A percentile compares a stretch with the other conserved stretches of the same genome.
Conservation (phyloP, 2,113 vertebrate species). For the Centrocercus urophasianus region DNA sequence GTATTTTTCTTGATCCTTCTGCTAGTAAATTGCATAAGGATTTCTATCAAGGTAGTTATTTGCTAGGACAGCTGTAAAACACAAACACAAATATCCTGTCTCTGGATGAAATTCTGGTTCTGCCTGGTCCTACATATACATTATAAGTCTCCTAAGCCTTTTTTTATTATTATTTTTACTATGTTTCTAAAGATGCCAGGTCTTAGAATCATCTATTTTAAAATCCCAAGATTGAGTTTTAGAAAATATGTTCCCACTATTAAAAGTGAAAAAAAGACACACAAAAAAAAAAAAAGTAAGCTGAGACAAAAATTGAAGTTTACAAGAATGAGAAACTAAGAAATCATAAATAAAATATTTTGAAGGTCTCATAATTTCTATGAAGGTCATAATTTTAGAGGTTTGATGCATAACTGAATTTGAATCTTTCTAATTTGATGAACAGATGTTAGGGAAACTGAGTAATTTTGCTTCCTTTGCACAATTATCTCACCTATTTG, state of each 20-base stretch:
- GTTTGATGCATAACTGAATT: not conserved
- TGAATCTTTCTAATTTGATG: constrained; percentile 2
- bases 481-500: constrained; percentile 50
- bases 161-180: not conserved
- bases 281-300: not conserved
- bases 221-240: not conserved
- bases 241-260: not conserved
- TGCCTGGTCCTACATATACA: not conserved
- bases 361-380: not conserved
- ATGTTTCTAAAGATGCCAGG: not conserved
- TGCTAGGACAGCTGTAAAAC: not conserved
- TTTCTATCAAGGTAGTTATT: not conserved
- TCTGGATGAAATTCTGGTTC: not conserved
- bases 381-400: not conserved
- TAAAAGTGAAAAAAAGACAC: not conserved
- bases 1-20: not conserved
- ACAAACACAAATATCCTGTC: not conserved
- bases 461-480: constrained; percentile 40
- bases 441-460: not conserved
- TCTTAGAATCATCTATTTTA: not conserved
- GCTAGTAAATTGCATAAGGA: not conserved
- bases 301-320: not conserved
- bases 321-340: not conserved
- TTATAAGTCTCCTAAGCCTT: not conserved
- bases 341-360: not conserved